Conservation (phyloP, 2,797 vertebrate species). For the Pyrocephalus nanus region DNA sequence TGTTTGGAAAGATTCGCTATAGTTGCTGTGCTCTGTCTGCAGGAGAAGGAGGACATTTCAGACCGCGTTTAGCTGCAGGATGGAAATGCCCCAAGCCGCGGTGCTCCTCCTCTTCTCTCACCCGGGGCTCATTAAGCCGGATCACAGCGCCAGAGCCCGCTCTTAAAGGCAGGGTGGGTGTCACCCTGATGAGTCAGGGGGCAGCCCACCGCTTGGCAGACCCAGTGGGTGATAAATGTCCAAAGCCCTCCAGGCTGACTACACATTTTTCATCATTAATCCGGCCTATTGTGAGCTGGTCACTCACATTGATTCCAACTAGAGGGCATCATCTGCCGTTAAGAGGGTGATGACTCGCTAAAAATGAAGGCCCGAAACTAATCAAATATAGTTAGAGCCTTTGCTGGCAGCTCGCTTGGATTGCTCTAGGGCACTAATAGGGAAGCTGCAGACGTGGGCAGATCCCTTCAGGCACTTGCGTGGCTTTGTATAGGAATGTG, state of each 20-base stretch:
- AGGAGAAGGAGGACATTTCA: not conserved
- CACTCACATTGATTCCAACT: slow-evolving; percentile 89
- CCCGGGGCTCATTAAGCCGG: slow-evolving; percentile 12
- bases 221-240: slow-evolving; percentile 91
- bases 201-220: slow-evolving; percentile 78
- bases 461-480: slow-evolving; percentile 13
- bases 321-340: slow-evolving; percentile 83
- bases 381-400: slow-evolving; percentile 75
- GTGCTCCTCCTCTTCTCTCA: not conserved
- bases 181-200: slow-evolving; percentile 76
- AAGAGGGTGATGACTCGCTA: slow-evolving; percentile 80
- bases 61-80: not conserved
- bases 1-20: not conserved
- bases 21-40: not conserved
- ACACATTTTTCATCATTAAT: slow-evolving; percentile 99
- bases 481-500: slow-evolving; percentile 65
- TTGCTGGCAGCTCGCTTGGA: slow-evolving; percentile 59
- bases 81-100: accelerated
- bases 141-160: slow-evolving; percentile 39
- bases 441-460: slow-evolving; percentile 28
- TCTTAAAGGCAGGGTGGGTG: slow-evolving; percentile 57
- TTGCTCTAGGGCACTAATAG: slow-evolving; percentile 30
- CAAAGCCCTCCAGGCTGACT: slow-evolving; percentile 83
- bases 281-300: slow-evolving; percentile 88
- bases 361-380: slow-evolving; percentile 81